Base-by-base conservation (phyloP, 1,140 invertebrate genomes). In the Caenorhabditis briggsae region DNA sequence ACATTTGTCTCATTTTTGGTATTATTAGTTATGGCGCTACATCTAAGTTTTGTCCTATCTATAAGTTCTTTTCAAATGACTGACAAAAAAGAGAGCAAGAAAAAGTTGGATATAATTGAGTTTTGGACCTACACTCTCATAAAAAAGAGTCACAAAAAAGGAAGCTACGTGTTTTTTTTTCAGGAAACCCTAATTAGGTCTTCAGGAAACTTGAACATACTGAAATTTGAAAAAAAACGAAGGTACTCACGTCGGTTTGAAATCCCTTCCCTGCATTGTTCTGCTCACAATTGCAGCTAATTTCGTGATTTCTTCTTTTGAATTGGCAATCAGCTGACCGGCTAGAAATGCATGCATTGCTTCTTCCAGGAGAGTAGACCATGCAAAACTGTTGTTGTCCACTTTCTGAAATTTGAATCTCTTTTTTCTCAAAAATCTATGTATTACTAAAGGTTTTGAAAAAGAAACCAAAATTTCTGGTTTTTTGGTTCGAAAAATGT, bases 311-410 rank as follows among this genome's bases (percentile, higher is more conserved):
- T 78, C 70, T n/a, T 78, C 70, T 50, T 50, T 78, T 78, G 70
- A 78, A 78, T 50, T 50, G 6, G 70, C 70, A 50, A 78, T 50
- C n/a, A 78, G n/a, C 23, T 78, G 70, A n/a, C 70, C 70, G 23
- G 43, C n/a, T 12, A 78, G 70, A 23, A 12, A 78, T 23, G 70
- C 43, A 50, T 78, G n/a, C 6, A 53, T 78, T 9, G 70, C 70
- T 23, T 78, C 70, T 9, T 78, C 70, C 9, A 78, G n/a, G 5
- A 78, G 43, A 18, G 70, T 78, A 11, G 70, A 78, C 70, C 43
- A 78, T 23, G 70, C 70, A 14, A 78, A 78, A 78, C 70, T 78
- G 70, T 78, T 78, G 46, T 78, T 20, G 46, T 78, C 70, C 6
- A 78, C 70, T 50, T 23, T n/a, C 70, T 78, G 70, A n/a, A 78